A percentile compares a stretch with the other conserved stretches of the same genome.
These are phyloP conservation scores for Cryptocephalus primarius DNA, from an alignment of 2,888 invertebrate species.

Conservation along the genomic window DNA sequence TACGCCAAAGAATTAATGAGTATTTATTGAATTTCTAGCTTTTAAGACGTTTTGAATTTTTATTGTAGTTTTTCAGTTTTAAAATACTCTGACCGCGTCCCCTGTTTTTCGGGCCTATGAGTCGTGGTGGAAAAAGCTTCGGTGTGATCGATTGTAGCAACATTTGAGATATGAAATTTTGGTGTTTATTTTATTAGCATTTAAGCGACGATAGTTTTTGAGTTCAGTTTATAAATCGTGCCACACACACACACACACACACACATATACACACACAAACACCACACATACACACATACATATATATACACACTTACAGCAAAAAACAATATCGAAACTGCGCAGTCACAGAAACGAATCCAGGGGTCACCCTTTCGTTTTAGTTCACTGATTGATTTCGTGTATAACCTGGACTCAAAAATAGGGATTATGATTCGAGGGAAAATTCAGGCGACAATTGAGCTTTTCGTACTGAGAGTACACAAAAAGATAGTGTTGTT, in stretches of 20 bases:
- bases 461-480: constrained; percentile 26
- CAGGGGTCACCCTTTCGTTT: background rate
- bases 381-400: background rate
- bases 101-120: constrained; percentile 9
- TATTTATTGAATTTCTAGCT: constrained; percentile 1
- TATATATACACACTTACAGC: too few relatives aligned
- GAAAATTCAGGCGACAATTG: constrained; percentile 15
- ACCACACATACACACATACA: background rate
- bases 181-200: background rate
- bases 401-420: constrained; percentile 20
- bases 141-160: constrained; percentile 5
- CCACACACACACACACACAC: background rate
- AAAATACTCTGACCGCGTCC: background rate
- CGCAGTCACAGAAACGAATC: constrained; percentile 4
- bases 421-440: constrained; percentile 13
- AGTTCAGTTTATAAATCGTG: constrained; percentile 16
- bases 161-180: too few relatives aligned
- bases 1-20: constrained; percentile 11
- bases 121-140: constrained; percentile 1
- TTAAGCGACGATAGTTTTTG: constrained; percentile 10
- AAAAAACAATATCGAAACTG: background rate
- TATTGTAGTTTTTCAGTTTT: too few relatives aligned
- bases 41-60: too few relatives aligned
- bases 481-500: constrained; percentile 30
- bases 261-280: background rate